These are phyloP conservation scores for Hyles lineata DNA, from an alignment of 2,888 invertebrate genomes.

Conservation along the genomic window DNA sequence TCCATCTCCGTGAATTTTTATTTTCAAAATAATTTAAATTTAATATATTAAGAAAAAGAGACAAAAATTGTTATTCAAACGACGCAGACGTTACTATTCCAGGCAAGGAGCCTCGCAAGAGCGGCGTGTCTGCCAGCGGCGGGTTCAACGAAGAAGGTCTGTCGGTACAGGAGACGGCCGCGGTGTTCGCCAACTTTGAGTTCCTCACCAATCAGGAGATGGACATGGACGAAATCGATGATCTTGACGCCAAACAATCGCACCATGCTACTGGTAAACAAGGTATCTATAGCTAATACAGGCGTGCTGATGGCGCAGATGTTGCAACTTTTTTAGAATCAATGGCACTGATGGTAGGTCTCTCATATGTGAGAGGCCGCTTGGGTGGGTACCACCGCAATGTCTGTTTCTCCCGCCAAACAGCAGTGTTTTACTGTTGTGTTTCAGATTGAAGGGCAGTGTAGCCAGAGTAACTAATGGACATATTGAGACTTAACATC, in stretches of 20 bases:
- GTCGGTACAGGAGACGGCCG: constrained; percentile 88
- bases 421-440: no score
- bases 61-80: not conserved
- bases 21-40: no score
- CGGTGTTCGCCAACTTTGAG: constrained; percentile 98
- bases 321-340: not conserved
- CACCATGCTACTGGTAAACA: constrained; percentile 74
- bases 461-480: no score
- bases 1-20: no score
- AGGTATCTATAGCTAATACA: constrained; percentile 51
- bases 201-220: constrained; percentile 95
- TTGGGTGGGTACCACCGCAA: no score
- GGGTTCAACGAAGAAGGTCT: constrained; percentile 77
- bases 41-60: no score
- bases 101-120: constrained; percentile 71
- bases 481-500: no score
- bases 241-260: constrained; percentile 86
- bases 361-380: no score
- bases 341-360: no score
- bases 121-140: constrained; percentile 63
- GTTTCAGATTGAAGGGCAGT: no score
- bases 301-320: constrained; percentile 27
- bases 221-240: constrained; percentile 95
- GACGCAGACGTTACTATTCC: not conserved
- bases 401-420: no score